Evolutionary conservation across 2,113 vertebrate genomes (phyloP).

Genomic region (Equus quagga): DNA sequence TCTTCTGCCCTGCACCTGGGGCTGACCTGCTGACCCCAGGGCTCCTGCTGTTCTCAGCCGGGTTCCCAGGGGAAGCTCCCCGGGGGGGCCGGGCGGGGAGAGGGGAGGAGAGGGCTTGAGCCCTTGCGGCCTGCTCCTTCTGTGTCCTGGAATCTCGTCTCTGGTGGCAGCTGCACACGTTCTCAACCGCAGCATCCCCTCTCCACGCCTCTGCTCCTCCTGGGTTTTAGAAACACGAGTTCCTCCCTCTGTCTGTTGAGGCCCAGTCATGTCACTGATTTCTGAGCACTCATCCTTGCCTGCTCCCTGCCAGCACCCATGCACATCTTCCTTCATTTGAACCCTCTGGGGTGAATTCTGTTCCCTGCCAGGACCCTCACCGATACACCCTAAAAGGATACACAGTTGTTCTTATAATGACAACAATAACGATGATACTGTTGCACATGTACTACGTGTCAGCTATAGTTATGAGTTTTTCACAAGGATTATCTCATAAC

Average conservation of each 20-base stretch:
- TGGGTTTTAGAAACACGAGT: not conserved
- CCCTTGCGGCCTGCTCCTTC: not conserved
- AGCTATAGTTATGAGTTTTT: not conserved
- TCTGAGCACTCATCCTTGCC: not conserved
- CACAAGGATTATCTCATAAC: not conserved
- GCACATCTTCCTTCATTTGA: not conserved
- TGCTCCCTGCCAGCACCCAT: not conserved
- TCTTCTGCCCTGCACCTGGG: not conserved
- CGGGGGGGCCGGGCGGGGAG: no score
- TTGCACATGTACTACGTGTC: not conserved
- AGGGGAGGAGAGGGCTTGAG: not conserved
- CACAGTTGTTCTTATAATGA: not conserved
- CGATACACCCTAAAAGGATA: not conserved
- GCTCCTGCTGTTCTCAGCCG: not conserved
- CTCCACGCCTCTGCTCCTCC: not conserved
- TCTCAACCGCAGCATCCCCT: not conserved
- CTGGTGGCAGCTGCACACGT: not conserved
- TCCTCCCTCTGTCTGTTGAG: not conserved
- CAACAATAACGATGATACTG: not conserved
- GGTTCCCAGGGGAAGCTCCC: not conserved
- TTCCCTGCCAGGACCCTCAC: not conserved
- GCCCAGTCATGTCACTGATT: not conserved
- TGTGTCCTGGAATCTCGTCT: not conserved
- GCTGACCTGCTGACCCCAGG: not conserved
- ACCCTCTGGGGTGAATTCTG: not conserved